A percentile compares a stretch with the other conserved stretches of the same genome.
These are phyloP conservation scores for Athene noctua DNA, from an alignment of 2,113 vertebrate species.

Conservation along the genomic window DNA sequence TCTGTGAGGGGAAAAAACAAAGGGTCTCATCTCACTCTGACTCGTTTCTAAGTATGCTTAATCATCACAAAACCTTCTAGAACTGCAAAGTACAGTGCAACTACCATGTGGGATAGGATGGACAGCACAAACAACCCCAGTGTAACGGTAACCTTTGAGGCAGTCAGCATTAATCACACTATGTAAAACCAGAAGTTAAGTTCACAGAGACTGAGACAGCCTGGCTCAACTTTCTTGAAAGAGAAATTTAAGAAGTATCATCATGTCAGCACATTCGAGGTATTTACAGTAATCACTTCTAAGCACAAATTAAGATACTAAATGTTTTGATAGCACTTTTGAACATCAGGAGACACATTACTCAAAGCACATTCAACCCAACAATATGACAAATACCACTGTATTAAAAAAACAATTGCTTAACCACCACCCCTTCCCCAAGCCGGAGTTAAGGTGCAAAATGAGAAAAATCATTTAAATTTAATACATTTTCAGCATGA, in stretches of 20 bases:
- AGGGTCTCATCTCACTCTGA: neutral
- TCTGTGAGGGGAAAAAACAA: neutral
- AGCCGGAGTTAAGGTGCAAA: neutral
- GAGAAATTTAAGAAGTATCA: neutral
- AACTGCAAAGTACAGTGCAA: neutral
- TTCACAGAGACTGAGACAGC: neutral
- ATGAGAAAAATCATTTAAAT: neutral
- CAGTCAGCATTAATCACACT: neutral
- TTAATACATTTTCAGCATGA: neutral
- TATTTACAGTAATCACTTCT: neutral
- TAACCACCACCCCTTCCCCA: neutral
- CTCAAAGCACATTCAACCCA: neutral
- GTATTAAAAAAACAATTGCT: neutral
- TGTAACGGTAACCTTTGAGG: neutral
- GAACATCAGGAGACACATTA: neutral
- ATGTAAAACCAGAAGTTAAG: neutral
- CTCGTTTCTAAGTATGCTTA: neutral
- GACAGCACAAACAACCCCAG: neutral
- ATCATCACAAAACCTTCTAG: neutral
- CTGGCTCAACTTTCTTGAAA: neutral
- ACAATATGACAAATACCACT: neutral
- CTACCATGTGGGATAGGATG: neutral
- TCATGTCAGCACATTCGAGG: neutral
- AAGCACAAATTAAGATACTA: neutral
- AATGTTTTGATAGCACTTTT: neutral